These are phyloP conservation scores for Coboldia fuscipes DNA, from an alignment of 1,140 invertebrate species.

Conservation along the genomic window DNA sequence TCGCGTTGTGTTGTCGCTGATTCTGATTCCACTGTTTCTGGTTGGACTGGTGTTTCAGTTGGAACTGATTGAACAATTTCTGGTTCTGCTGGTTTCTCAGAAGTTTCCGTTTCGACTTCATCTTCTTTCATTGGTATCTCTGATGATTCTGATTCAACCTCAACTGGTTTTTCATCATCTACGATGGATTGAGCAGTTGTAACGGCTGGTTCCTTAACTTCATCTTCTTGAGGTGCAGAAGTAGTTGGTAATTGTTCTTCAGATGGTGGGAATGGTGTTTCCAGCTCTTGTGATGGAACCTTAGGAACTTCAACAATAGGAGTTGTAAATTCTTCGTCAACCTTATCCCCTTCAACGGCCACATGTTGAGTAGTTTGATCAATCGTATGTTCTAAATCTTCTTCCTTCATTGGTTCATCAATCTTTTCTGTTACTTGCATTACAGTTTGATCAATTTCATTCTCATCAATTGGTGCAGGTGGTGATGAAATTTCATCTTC, in stretches of 20 bases:
- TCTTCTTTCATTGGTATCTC: too few species aligned
- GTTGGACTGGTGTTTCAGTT: slow-evolving; percentile 4
- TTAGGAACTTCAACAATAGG: slow-evolving; percentile 1
- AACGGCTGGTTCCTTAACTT: slow-evolving; percentile 5
- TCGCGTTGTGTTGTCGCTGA: not conserved
- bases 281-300: not conserved
- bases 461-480: not conserved
- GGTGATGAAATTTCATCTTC: not conserved
- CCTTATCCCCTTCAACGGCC: too few species aligned
- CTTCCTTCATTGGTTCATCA: not conserved
- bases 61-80: not conserved
- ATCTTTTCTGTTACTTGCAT: not conserved
- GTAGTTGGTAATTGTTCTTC: too few species aligned
- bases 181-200: too few species aligned
- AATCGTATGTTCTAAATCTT: too few species aligned
- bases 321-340: too few species aligned
- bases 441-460: not conserved
- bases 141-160: not conserved
- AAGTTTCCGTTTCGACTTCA: too few species aligned
- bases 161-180: slow-evolving; percentile 1
- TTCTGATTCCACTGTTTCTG: slow-evolving; percentile 3
- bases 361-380: too few species aligned
- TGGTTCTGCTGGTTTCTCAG: not conserved
- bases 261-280: too few species aligned
- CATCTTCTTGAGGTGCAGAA: not conserved